phyloP scores from a whole-genome alignment of 2,797 vertebrate species.

The Alcedo atthis region DNA sequence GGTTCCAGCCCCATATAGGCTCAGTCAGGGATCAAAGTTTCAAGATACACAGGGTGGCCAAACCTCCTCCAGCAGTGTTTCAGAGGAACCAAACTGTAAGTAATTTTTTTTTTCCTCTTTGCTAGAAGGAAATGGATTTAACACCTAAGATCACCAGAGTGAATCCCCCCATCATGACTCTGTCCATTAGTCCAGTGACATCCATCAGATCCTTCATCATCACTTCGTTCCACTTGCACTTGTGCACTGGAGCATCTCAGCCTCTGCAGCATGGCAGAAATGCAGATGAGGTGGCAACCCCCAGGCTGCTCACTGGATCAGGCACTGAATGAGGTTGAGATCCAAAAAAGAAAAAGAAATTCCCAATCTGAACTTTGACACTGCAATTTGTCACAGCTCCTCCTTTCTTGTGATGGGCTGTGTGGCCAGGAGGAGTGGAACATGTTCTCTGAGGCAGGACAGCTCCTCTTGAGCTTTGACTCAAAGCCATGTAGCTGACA shows the following conservation, averaged over 20 bases:
- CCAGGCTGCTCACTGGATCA: fast-evolving
- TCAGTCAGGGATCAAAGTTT: not conserved
- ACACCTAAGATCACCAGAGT: not conserved
- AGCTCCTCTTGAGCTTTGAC: not conserved
- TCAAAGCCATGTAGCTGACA: fast-evolving
- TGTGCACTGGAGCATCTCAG: not conserved
- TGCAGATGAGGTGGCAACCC: fast-evolving
- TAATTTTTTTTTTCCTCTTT: not conserved
- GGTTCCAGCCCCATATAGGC: not conserved
- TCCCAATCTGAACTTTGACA: not conserved
- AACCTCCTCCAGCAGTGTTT: not conserved
- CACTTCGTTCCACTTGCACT: not conserved
- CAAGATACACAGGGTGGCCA: not conserved
- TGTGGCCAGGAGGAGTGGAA: fast-evolving
- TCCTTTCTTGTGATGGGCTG: not conserved
- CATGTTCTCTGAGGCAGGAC: fast-evolving
- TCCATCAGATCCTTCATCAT: not conserved
- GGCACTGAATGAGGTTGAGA: fast-evolving
- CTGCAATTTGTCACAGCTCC: not conserved
- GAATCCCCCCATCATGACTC: not conserved
- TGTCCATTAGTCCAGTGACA: not conserved
- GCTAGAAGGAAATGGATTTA: not conserved
- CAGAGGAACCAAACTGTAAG: fast-evolving
- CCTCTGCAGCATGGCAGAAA: not conserved
- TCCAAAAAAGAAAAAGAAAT: not conserved